Conservation (phyloP, 2,888 invertebrate species). For the Dexiosoma caninum region DNA sequence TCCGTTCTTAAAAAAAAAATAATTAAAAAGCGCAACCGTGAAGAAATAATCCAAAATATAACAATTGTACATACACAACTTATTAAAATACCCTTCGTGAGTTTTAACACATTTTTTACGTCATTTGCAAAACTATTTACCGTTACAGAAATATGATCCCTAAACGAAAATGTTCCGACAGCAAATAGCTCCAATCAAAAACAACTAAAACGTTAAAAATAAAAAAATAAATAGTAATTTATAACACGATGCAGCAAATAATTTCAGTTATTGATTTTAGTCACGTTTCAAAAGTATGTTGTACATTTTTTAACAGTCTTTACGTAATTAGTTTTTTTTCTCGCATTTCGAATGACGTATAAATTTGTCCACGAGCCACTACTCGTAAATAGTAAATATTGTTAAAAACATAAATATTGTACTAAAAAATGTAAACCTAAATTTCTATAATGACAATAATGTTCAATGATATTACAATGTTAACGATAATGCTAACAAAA, state of each 20-base stretch:
- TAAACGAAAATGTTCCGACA: no score
- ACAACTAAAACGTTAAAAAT: neutral
- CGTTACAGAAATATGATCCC: constrained; percentile 12
- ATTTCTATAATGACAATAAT: neutral
- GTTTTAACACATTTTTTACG: neutral
- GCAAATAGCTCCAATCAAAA: neutral
- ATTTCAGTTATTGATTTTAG: constrained; percentile 31
- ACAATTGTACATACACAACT: neutral
- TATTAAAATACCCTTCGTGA: no score
- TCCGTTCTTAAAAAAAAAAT: no score
- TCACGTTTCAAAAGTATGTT: constrained; percentile 49
- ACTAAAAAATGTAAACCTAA: neutral
- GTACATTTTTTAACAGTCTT: neutral
- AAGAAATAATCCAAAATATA: no score
- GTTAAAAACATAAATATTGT: neutral
- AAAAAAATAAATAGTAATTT: constrained; percentile 4
- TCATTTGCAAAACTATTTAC: neutral
- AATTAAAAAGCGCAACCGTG: no score
- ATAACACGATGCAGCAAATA: neutral
- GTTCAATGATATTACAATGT: neutral
- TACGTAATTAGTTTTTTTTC: constrained; percentile 30
- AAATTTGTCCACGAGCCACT: constrained; percentile 15
- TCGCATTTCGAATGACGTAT: neutral
- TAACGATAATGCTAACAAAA: neutral
- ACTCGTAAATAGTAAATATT: neutral